Percentiles rank a stretch among this genome's conserved stretches.
Evolutionary conservation across 2,113 vertebrate species (phyloP).

Genomic region (Scartelaos histophorus): DNA sequence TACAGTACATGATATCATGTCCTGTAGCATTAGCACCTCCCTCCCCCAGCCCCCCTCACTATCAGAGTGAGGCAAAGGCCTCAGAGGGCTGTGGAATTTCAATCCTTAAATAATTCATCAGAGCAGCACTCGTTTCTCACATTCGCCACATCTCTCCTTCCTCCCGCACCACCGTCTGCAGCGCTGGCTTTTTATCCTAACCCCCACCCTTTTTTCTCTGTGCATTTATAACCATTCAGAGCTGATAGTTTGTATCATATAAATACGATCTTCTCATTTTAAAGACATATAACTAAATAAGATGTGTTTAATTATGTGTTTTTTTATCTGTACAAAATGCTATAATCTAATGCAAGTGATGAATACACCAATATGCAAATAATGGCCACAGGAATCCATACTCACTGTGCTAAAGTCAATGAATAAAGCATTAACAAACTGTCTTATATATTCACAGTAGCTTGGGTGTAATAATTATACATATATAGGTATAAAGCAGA

Average conservation of each 20-base stretch:
- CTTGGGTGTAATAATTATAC: neutral
- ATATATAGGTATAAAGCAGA: no score
- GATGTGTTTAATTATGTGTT: neutral
- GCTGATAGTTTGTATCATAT: slow-evolving; percentile 8
- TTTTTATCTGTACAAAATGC: neutral
- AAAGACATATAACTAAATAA: neutral
- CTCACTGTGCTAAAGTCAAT: slow-evolving; percentile 34
- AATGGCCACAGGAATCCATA: slow-evolving; percentile 34
- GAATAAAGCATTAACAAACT: slow-evolving; percentile 39
- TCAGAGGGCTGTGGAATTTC: slow-evolving; percentile 66
- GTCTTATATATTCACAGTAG: neutral
- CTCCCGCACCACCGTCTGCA: slow-evolving; percentile 29
- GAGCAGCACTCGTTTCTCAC: slow-evolving; percentile 56
- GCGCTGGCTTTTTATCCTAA: slow-evolving; percentile 17
- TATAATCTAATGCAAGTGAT: neutral
- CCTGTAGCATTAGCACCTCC: slow-evolving; percentile 31
- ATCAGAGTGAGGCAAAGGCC: slow-evolving; percentile 53
- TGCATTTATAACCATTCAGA: slow-evolving; percentile 33
- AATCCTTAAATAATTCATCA: slow-evolving; percentile 77
- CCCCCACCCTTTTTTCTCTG: slow-evolving; percentile 2
- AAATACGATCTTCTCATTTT: slow-evolving; percentile 28
- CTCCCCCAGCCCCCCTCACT: slow-evolving; percentile 32
- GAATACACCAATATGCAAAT: slow-evolving; percentile 45
- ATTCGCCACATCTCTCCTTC: slow-evolving; percentile 54
- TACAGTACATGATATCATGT: slow-evolving; percentile 46